These are phyloP conservation scores for Coptotermes formosanus DNA, from an alignment of 1,140 invertebrate species.

Conservation along the genomic window DNA sequence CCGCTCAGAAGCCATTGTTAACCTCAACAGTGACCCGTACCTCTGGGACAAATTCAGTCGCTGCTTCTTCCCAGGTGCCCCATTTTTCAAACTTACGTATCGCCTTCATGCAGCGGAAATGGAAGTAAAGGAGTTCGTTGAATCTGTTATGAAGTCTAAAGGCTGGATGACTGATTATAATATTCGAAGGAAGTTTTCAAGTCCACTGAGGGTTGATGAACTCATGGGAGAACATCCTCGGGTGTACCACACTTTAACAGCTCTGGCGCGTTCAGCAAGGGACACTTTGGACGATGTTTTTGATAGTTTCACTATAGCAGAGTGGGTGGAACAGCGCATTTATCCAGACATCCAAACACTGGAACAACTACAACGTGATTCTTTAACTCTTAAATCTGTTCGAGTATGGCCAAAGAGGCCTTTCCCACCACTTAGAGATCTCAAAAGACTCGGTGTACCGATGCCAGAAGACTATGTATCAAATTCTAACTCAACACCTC, in stretches of 20 bases:
- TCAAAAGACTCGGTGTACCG: constrained; percentile 24
- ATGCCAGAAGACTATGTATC: constrained; percentile 26
- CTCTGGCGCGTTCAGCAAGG: constrained; percentile 61
- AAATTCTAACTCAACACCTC: constrained; percentile 21
- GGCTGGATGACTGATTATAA: constrained; percentile 82
- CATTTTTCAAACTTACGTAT: constrained; percentile 58
- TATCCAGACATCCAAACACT: constrained; percentile 56
- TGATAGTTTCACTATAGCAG: constrained; percentile 69
- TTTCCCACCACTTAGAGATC: constrained; percentile 40
- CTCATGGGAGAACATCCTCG: constrained; percentile 62
- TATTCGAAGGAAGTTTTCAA: constrained; percentile 72
- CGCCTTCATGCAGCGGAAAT: constrained; percentile 54
- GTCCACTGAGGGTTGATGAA: constrained; percentile 69
- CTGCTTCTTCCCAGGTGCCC: constrained; percentile 52
- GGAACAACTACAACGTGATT: constrained; percentile 53
- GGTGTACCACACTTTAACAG: constrained; percentile 58
- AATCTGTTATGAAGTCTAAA: constrained; percentile 44
- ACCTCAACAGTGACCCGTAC: constrained; percentile 57
- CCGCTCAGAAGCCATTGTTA: constrained; percentile 47
- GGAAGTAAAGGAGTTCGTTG: constrained; percentile 45
- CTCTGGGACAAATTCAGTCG: constrained; percentile 53
- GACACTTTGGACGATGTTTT: constrained; percentile 66
- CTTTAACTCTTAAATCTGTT: constrained; percentile 53
- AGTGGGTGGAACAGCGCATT: constrained; percentile 72
- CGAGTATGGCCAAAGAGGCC: constrained; percentile 59